These are phyloP conservation scores for Drosophila rhopaloa DNA, from an alignment of 1,140 invertebrate species.

Conservation along the genomic window DNA sequence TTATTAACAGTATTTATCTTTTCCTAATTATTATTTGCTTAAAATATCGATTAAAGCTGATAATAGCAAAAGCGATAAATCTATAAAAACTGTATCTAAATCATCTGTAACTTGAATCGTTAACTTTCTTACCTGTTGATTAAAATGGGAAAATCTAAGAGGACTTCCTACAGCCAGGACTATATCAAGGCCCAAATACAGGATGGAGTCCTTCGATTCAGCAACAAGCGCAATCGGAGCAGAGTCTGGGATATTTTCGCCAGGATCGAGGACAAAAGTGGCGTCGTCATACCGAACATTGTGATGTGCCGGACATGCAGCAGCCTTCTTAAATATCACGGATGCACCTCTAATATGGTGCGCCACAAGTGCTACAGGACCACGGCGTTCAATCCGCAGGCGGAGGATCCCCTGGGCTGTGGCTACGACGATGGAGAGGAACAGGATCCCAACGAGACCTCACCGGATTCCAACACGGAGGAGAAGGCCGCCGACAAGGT, in stretches of 20 bases:
- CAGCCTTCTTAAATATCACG: slow-evolving; percentile 22
- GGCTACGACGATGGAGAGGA: neutral
- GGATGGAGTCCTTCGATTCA: slow-evolving; percentile 7
- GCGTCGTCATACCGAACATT: neutral
- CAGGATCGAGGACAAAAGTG: slow-evolving; percentile 20
- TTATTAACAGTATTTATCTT: no score
- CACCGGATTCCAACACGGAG: neutral
- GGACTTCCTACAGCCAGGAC: slow-evolving; percentile 2
- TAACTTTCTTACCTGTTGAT: no score
- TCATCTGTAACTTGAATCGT: no score
- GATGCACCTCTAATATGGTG: slow-evolving; percentile 25
- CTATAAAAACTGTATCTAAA: no score
- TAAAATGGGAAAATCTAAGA: neutral
- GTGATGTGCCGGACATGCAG: slow-evolving; percentile 27
- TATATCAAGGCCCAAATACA: slow-evolving; percentile 18
- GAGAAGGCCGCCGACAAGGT: slow-evolving; percentile 24
- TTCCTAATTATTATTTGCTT: no score
- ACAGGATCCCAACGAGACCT: neutral
- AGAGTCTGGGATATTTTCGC: slow-evolving; percentile 36
- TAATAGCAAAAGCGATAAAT: no score
- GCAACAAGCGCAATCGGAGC: slow-evolving; percentile 25
- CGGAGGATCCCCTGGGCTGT: neutral
- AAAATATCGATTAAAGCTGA: no score
- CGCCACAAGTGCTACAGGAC: slow-evolving; percentile 31
- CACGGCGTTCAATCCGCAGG: no score